Evolutionary conservation across 2,797 vertebrate genomes (phyloP), one percentile per base, ranked within the genome.

Genomic region (Pipistrellus kuhlii): DNA sequence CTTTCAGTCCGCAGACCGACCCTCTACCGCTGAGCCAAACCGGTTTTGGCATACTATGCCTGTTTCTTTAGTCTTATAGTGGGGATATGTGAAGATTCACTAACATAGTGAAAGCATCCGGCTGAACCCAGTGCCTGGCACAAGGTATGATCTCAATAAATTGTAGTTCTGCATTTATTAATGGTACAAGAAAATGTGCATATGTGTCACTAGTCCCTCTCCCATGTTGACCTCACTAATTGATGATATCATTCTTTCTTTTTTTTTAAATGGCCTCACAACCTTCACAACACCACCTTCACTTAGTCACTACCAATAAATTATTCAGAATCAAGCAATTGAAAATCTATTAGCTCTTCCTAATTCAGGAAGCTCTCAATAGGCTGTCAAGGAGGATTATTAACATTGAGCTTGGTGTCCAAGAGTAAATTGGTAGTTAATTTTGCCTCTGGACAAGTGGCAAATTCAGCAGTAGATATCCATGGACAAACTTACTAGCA

Each of bases 391-490:
- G 20, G 12, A 44, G 71, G 86, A 86, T 92, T 86, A 94, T 86
- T 94, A 92, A 93, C 80, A 86, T 11, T 81, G 84, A 94, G 27
- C 23, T 46, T 91, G 55, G 53, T 72, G 75, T 89, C 76, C 82
- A 86, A 69, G 93, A 91, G 84, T 75, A 94, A 93, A 93, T 9
- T 80, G 71, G 86, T 86, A 83, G 91, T 92, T 94, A 86, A 91
- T 94, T 95, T 94, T 92, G 55, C 66, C 85, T 95, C 66, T 81
- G 53, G 85, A 72, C n/a, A 87, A 78, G 77, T 46, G 85, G 68
- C 13, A 38, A 62, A 73, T 89, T 76, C 64, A 91, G 76, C 90
- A 86, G 30, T 35, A 62, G 62, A 77, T 18, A 76, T 32, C 30
- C 62, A 21, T 30, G 41, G 88, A 51, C 64, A 90, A 68, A 95